Evolutionary conservation across 2,888 invertebrate genomes (phyloP).

Genomic region (Hirtodrosophila confusa): DNA sequence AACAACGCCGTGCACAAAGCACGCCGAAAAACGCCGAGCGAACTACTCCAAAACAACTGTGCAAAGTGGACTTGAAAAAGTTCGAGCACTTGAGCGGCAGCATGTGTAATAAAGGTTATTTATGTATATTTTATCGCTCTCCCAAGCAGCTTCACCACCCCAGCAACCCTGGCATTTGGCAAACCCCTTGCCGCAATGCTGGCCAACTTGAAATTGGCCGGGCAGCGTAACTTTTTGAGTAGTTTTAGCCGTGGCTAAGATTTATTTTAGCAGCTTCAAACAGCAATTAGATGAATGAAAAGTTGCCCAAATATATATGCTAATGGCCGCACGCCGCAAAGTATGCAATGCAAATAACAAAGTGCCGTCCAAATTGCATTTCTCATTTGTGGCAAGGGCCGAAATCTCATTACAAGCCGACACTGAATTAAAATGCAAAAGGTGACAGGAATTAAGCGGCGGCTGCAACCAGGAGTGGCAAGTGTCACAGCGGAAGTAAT

Average conservation of each 20-base stretch:
- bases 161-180: slow-evolving; percentile 4
- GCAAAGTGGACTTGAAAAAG: slow-evolving; percentile 78
- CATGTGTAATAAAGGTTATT: slow-evolving; percentile 79
- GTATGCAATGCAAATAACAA: slow-evolving; percentile 37
- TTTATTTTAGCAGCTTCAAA: slow-evolving; percentile 68
- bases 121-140: slow-evolving; percentile 73
- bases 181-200: background rate
- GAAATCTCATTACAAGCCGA: slow-evolving; percentile 54
- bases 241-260: slow-evolving; percentile 50
- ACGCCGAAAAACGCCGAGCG: slow-evolving; percentile 43
- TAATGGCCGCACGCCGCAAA: slow-evolving; percentile 49
- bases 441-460: slow-evolving; percentile 65
- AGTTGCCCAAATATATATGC: slow-evolving; percentile 70
- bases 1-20: slow-evolving; percentile 6
- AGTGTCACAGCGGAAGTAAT: slow-evolving; percentile 75
- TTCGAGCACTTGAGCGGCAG: slow-evolving; percentile 73
- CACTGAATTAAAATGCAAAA: slow-evolving; percentile 69
- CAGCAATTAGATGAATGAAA: slow-evolving; percentile 71
- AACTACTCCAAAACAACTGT: slow-evolving; percentile 74
- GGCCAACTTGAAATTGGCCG: slow-evolving; percentile 45
- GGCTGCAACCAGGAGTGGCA: slow-evolving; percentile 18
- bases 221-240: slow-evolving; percentile 54
- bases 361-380: slow-evolving; percentile 49
- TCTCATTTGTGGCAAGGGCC: slow-evolving; percentile 33
- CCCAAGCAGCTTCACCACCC: slow-evolving; percentile 27